Evolutionary conservation across 1,140 invertebrate genomes (phyloP).

Genomic region (Maniola jurtina): DNA sequence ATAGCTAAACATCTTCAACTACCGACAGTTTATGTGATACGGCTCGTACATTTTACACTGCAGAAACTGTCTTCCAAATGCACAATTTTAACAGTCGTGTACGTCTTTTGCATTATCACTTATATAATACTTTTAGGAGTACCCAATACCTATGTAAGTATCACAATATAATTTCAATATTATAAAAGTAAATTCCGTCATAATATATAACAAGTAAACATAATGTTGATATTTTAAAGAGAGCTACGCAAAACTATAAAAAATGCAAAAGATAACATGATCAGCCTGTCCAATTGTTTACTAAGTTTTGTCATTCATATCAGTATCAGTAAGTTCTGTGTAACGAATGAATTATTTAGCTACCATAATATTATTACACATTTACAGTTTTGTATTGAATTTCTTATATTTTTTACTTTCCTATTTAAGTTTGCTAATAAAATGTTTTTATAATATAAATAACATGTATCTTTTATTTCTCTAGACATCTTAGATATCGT

Average conservation of each 20-base stretch:
- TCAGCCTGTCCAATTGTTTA: constrained; percentile 33
- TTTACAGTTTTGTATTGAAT: constrained; percentile 73
- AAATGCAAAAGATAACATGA: constrained; percentile 21
- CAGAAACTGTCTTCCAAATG: constrained; percentile 27
- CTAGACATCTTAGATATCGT: not conserved
- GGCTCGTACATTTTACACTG: constrained; percentile 34
- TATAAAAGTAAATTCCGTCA: too few relatives aligned
- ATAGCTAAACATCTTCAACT: not conserved
- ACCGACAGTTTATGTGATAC: constrained; percentile 14
- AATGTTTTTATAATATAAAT: constrained; percentile 72
- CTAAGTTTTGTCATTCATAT: constrained; percentile 47
- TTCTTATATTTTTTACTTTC: constrained; percentile 77
- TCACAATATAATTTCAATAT: too few relatives aligned
- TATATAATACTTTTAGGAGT: not conserved
- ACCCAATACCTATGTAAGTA: too few relatives aligned
- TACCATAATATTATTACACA: constrained; percentile 72
- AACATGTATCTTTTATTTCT: constrained; percentile 38
- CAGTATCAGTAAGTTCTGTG: constrained; percentile 46
- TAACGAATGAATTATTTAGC: constrained; percentile 52
- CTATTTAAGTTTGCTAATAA: constrained; percentile 77
- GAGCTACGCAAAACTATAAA: too few relatives aligned
- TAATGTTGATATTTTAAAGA: too few relatives aligned
- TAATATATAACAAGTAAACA: too few relatives aligned
- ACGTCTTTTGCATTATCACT: constrained; percentile 11
- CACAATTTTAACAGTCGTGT: constrained; percentile 4